phyloP scores from a whole-genome alignment of 2,113 vertebrate species.

The Zapus hudsonius region DNA sequence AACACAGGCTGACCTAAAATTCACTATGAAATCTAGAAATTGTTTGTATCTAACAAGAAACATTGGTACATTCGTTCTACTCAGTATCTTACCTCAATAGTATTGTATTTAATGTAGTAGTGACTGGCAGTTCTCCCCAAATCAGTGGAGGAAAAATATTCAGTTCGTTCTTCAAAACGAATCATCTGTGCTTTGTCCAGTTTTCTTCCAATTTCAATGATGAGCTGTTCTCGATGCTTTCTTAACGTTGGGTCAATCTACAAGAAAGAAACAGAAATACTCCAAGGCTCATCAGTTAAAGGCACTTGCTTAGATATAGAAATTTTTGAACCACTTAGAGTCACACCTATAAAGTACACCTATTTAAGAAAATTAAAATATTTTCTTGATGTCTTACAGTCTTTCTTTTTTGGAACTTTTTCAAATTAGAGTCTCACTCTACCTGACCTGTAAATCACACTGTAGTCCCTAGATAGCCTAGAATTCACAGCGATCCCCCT shows the following conservation, averaged over 20 bases:
- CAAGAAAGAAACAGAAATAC: background rate
- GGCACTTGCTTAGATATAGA: background rate
- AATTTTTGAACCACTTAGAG: background rate
- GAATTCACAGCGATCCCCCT: too few relatives aligned
- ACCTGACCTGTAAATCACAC: too few relatives aligned
- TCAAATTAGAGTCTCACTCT: too few relatives aligned
- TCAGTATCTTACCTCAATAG: constrained; percentile 92
- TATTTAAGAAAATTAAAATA: background rate
- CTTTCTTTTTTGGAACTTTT: too few relatives aligned
- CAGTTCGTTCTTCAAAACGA: constrained; percentile 97
- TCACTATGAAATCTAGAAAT: constrained; percentile 26
- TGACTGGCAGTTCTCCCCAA: constrained; percentile 97
- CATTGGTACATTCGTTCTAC: background rate
- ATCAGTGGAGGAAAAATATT: constrained; percentile 97
- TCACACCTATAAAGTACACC: background rate
- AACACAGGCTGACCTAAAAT: too few relatives aligned
- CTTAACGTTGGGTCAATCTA: constrained; percentile 95
- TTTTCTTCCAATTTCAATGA: constrained; percentile 94
- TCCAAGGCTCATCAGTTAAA: background rate
- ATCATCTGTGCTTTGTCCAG: constrained; percentile 98
- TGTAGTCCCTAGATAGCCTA: too few relatives aligned
- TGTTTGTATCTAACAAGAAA: constrained; percentile 42
- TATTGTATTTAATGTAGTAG: constrained; percentile 98
- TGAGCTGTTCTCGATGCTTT: constrained; percentile 94
- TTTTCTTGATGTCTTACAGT: constrained; percentile 22